Conservation (phyloP, 2,888 invertebrate species). For the Muscina levida region DNA sequence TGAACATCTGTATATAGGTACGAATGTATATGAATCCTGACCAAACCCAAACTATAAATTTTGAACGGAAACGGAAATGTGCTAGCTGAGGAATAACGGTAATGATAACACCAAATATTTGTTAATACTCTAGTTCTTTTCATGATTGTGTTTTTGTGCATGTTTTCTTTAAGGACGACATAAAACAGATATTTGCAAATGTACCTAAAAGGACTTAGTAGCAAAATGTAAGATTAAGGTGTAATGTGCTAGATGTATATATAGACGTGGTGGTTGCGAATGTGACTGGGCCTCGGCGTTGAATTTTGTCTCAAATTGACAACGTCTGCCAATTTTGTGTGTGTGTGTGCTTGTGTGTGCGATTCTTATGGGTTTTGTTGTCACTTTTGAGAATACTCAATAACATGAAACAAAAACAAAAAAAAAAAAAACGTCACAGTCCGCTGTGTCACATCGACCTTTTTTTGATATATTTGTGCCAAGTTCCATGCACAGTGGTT, state of each 20-base stretch:
- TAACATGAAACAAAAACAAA: no score
- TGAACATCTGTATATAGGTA: neutral
- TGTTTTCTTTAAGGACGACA: neutral
- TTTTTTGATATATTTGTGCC: no score
- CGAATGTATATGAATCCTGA: conserved; percentile 4
- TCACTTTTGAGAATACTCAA: no score
- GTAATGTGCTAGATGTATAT: no score
- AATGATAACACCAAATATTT: conserved; percentile 28
- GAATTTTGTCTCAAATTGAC: conserved; percentile 26
- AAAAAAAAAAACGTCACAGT: no score
- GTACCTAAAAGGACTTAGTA: neutral
- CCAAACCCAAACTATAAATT: conserved; percentile 38
- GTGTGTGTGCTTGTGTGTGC: no score
- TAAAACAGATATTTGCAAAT: neutral
- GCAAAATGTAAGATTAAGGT: no score
- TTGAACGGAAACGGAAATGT: conserved; percentile 29
- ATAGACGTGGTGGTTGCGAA: neutral
- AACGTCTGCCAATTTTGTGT: conserved; percentile 29
- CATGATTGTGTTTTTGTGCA: neutral
- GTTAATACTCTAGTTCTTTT: neutral
- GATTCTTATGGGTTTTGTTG: no score
- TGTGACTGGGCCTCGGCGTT: neutral
- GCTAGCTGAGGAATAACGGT: conserved; percentile 25
- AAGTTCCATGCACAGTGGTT: no score
- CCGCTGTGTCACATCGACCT: no score